Evolutionary conservation across 2,888 invertebrate species (phyloP).

Genomic region (Noctua pronuba): DNA sequence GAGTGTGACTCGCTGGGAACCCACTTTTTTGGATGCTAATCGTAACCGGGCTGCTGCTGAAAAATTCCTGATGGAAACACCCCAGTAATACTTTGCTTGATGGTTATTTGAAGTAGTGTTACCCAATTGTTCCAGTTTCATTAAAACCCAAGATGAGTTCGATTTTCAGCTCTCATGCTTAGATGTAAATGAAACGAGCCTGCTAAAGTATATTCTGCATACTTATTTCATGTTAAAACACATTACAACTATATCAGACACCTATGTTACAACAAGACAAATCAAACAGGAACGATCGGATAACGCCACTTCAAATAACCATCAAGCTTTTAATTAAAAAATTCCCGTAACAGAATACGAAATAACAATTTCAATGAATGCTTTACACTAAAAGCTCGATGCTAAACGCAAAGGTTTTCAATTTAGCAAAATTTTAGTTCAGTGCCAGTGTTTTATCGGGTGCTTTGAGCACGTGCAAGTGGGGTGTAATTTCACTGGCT

Average conservation of each 20-base stretch:
- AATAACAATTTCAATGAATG: constrained; percentile 75
- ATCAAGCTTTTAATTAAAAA: constrained; percentile 70
- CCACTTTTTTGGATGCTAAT: neutral
- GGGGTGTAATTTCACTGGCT: constrained; percentile 51
- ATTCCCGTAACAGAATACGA: constrained; percentile 68
- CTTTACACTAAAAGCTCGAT: constrained; percentile 70
- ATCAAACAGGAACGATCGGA: constrained; percentile 62
- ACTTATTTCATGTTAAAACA: neutral
- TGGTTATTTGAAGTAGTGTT: constrained; percentile 64
- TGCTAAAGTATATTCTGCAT: neutral
- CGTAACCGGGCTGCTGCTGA: neutral
- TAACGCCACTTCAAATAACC: constrained; percentile 64
- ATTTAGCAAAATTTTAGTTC: constrained; percentile 76
- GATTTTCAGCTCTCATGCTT: neutral
- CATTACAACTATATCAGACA: neutral
- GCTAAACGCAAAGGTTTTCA: constrained; percentile 74
- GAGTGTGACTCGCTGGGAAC: too few species aligned
- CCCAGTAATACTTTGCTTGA: constrained; percentile 18
- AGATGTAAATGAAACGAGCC: too few species aligned
- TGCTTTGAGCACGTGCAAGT: constrained; percentile 61
- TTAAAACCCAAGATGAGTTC: neutral
- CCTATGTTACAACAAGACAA: constrained; percentile 49
- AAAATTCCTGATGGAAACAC: neutral
- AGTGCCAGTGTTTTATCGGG: constrained; percentile 73
- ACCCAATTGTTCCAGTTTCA: constrained; percentile 61